These are phyloP conservation scores for Dryobates pubescens DNA, from an alignment of 2,797 vertebrate species.

Conservation along the genomic window DNA sequence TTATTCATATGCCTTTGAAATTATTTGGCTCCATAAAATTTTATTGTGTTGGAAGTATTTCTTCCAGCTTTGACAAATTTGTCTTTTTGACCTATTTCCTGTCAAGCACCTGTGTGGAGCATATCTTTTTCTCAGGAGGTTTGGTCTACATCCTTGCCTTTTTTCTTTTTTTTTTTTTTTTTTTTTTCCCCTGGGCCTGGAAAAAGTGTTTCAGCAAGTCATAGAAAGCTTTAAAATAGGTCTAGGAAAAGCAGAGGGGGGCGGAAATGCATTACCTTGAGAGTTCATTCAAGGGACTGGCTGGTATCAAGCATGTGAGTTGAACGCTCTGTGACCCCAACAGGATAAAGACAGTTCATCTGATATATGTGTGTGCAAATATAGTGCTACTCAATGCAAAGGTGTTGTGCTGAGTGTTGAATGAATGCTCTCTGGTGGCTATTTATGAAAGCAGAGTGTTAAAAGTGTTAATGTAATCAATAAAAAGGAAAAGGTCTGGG, in stretches of 20 bases:
- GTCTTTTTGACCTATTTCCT: not conserved
- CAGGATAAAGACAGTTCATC: not conserved
- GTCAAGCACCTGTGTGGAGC: not conserved
- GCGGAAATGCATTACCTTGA: not conserved
- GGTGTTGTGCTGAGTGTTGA: not conserved
- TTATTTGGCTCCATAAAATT: not conserved
- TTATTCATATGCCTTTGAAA: not conserved
- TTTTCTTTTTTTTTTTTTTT: not conserved
- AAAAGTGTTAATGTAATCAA: slow-evolving; percentile 67
- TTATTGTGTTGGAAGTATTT: not conserved
- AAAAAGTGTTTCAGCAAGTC: not conserved
- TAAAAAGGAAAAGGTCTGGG: slow-evolving; percentile 38
- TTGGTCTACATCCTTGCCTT: not conserved
- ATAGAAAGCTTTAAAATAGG: not conserved
- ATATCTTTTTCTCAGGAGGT: not conserved
- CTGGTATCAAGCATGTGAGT: not conserved
- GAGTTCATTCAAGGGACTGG: not conserved
- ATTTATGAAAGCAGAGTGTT: slow-evolving; percentile 15
- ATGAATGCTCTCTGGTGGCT: slow-evolving; percentile 31
- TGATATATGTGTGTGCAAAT: slow-evolving; percentile 19
- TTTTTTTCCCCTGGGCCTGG: too few species aligned
- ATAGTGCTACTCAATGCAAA: not conserved
- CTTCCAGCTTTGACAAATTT: not conserved
- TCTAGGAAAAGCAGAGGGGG: not conserved
- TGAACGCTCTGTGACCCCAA: not conserved